A percentile compares a stretch with the other conserved stretches of the same genome.
Conservation (phyloP, 1,140 invertebrate genomes). For the Drosophila teissieri region DNA sequence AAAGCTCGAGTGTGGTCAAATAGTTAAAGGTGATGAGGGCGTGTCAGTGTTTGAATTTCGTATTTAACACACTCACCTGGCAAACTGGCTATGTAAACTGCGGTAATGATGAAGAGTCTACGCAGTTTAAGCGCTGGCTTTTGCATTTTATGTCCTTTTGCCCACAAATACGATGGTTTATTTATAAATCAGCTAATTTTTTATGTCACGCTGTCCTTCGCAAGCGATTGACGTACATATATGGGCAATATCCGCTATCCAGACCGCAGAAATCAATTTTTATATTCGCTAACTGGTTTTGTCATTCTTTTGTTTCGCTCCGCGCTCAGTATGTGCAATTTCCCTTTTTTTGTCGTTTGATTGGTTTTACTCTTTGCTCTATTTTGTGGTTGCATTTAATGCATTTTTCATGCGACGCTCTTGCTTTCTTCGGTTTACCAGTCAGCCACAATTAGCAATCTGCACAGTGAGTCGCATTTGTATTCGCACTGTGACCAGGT, state of each 20-base stretch:
- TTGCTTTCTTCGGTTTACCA: slow-evolving; percentile 47
- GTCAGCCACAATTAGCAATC: slow-evolving; percentile 69
- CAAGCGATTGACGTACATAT: slow-evolving; percentile 47
- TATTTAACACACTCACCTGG: slow-evolving; percentile 58
- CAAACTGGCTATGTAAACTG: slow-evolving; percentile 54
- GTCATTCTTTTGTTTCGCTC: slow-evolving; percentile 28
- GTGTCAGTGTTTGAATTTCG: neutral
- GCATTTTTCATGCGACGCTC: slow-evolving; percentile 62
- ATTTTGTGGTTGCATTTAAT: slow-evolving; percentile 76
- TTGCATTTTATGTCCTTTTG: slow-evolving; percentile 38
- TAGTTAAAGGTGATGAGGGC: neutral
- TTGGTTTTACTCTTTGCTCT: slow-evolving; percentile 53
- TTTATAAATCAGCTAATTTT: slow-evolving; percentile 33
- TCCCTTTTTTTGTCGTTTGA: slow-evolving; percentile 49
- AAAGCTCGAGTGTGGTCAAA: slow-evolving; percentile 2
- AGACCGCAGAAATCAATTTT: slow-evolving; percentile 80
- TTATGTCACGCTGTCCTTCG: slow-evolving; percentile 14
- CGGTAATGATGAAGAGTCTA: slow-evolving; percentile 45
- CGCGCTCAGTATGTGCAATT: slow-evolving; percentile 55
- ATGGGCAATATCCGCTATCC: slow-evolving; percentile 49
- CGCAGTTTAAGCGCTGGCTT: slow-evolving; percentile 40
- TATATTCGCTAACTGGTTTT: slow-evolving; percentile 60
- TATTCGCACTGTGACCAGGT: slow-evolving; percentile 18
- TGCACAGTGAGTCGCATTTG: slow-evolving; percentile 61
- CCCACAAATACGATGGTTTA: slow-evolving; percentile 36